Evolutionary conservation across 2,797 vertebrate genomes (phyloP).

Genomic region (Brotula barbata): DNA sequence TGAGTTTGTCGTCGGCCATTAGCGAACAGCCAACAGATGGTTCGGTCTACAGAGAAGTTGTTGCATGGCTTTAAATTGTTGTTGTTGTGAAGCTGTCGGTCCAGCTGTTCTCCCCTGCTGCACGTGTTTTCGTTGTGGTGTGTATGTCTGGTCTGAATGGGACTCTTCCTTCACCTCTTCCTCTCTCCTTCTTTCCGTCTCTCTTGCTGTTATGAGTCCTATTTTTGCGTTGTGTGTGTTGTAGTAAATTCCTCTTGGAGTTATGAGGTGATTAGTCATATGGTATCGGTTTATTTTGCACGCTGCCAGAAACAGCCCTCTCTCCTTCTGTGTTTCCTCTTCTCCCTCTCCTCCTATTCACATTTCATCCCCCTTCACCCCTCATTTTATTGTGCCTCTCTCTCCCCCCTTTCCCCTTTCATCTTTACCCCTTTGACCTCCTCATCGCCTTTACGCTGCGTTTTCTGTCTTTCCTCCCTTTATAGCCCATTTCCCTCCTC

Average conservation of each 20-base stretch:
- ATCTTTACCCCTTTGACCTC: neutral
- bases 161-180: neutral
- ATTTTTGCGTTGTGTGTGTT: conserved; percentile 8
- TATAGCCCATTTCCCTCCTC: neutral
- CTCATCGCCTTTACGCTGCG: conserved; percentile 18
- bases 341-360: neutral
- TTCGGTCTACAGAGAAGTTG: neutral
- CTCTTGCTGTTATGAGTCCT: neutral
- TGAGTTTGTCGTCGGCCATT: neutral
- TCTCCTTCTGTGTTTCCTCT: conserved; percentile 3
- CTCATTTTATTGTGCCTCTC: neutral
- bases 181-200: neutral
- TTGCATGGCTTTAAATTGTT: neutral
- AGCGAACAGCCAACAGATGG: neutral
- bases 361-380: conserved; percentile 25
- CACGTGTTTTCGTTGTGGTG: conserved; percentile 18
- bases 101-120: conserved; percentile 46
- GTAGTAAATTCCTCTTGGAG: conserved; percentile 55
- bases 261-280: conserved; percentile 66
- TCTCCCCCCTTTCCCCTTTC: conserved; percentile 1
- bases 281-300: conserved; percentile 69
- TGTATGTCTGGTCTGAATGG: conserved; percentile 44
- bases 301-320: conserved; percentile 46
- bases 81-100: conserved; percentile 22
- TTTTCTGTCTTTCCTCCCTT: neutral